phyloP scores from a whole-genome alignment of 2,113 vertebrate species.

The Nothocercus nigrocapillus region DNA sequence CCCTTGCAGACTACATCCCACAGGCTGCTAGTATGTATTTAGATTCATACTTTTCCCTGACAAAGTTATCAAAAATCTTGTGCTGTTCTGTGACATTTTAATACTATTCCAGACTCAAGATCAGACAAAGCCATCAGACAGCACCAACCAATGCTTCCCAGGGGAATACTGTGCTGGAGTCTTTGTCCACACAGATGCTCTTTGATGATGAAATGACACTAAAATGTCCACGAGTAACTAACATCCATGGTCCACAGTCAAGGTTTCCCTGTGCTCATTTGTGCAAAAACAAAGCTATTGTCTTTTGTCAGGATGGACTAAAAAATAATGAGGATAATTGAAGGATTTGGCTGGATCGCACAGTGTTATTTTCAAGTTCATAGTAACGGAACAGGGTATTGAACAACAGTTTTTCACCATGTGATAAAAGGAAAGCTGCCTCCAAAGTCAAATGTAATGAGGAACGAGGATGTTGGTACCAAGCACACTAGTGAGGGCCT shows the following conservation, averaged over 20 bases:
- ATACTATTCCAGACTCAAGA: neutral
- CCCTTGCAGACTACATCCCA: neutral
- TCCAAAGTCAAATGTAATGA: neutral
- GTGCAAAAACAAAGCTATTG: neutral
- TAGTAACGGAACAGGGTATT: neutral
- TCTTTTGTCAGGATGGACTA: neutral
- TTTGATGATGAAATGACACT: accelerated
- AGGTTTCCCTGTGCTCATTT: neutral
- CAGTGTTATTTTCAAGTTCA: neutral
- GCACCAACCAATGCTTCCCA: neutral
- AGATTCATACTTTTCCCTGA: neutral
- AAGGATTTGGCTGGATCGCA: neutral
- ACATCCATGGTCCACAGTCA: neutral
- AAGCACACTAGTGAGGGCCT: neutral
- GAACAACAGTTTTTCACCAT: too few species aligned
- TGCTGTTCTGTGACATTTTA: neutral
- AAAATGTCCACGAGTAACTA: neutral
- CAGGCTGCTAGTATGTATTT: neutral
- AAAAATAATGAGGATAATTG: neutral
- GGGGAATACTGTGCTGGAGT: neutral
- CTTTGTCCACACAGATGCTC: neutral
- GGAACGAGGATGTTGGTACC: accelerated
- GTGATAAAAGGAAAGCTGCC: accelerated
- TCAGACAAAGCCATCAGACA: neutral
- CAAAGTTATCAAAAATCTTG: neutral